Conservation (phyloP, 1,140 invertebrate species). For the Melanaphis sacchari region DNA sequence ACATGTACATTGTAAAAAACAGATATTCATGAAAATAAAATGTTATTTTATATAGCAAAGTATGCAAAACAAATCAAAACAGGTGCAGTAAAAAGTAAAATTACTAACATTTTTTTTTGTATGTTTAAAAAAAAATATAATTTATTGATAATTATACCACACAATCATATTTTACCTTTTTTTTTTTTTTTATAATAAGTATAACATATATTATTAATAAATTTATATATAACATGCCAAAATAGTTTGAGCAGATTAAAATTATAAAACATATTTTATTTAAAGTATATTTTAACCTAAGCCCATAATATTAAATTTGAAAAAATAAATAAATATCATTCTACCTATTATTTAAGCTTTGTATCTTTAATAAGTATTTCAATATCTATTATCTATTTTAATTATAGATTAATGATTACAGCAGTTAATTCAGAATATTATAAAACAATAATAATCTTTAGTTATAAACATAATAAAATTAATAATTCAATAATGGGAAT, state of each 20-base stretch:
- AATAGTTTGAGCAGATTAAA: neutral
- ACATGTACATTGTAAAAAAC: neutral
- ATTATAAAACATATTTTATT: neutral
- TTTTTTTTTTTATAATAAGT: neutral
- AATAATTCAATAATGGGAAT: neutral
- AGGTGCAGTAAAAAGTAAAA: conserved; percentile 1
- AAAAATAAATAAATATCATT: neutral
- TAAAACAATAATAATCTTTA: neutral
- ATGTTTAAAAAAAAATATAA: neutral
- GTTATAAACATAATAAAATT: neutral
- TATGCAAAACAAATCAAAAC: neutral
- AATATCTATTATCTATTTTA: neutral
- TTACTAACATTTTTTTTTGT: neutral
- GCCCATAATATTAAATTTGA: neutral
- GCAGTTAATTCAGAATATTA: too few species aligned
- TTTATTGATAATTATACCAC: neutral
- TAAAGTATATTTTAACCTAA: neutral
- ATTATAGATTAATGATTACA: neutral
- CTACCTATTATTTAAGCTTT: neutral
- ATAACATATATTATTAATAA: neutral
- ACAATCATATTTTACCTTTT: neutral
- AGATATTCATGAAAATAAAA: neutral
- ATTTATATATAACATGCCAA: neutral
- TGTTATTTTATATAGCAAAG: neutral
- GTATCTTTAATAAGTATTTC: neutral